Percentiles rank a stretch among this genome's conserved stretches.
Evolutionary conservation across 2,113 vertebrate species (phyloP).

Genomic region (Anarrhichthys ocellatus): DNA sequence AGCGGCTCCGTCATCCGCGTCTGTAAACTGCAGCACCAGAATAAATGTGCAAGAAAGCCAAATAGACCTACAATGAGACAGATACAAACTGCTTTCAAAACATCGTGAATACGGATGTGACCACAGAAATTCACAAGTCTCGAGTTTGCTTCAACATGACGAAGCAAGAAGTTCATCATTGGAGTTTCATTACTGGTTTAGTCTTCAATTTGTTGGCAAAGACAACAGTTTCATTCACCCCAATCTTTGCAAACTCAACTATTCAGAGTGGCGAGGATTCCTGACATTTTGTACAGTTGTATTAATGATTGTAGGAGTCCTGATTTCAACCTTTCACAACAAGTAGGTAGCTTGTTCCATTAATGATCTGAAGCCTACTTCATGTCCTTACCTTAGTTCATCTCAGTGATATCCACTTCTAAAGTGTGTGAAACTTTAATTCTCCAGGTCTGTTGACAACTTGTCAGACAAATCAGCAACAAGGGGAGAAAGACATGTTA

Average conservation of each 20-base stretch:
- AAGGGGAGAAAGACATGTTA: conserved; percentile 57
- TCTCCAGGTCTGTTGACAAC: conserved; percentile 56
- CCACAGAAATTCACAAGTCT: neutral
- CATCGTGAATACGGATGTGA: conserved; percentile 30
- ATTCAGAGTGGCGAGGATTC: neutral
- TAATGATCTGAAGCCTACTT: conserved; percentile 3
- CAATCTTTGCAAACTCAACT: neutral
- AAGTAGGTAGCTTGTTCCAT: neutral
- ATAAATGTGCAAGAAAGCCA: neutral
- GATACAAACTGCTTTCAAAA: neutral
- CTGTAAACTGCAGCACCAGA: neutral
- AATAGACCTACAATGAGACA: neutral
- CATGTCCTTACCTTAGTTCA: conserved; percentile 12
- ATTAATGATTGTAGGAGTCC: neutral
- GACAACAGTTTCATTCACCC: neutral
- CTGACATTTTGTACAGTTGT: neutral
- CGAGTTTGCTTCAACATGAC: neutral
- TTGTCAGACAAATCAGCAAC: conserved; percentile 48
- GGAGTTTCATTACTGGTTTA: neutral
- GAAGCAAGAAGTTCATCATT: neutral
- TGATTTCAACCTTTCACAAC: neutral
- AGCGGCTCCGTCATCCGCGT: neutral
- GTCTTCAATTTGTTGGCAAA: neutral
- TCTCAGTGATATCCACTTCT: conserved; percentile 14
- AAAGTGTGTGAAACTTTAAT: conserved; percentile 26